phyloP scores from a whole-genome alignment of 2,888 invertebrate species.

The Darwinula stevensoni region DNA sequence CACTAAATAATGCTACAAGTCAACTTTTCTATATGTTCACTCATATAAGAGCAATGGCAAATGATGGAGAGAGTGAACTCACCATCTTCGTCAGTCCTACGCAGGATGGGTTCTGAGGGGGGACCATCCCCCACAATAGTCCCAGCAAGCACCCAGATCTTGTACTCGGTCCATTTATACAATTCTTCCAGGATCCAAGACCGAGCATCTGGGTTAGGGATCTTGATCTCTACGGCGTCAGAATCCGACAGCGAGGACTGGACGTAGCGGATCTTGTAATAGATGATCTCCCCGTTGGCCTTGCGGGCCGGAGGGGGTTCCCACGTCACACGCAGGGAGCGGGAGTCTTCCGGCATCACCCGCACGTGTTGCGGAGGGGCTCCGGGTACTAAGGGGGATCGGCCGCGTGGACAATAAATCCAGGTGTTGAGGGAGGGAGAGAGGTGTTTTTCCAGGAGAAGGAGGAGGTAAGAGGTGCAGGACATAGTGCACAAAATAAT shows the following conservation, averaged over 20 bases:
- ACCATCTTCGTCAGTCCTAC: constrained; percentile 91
- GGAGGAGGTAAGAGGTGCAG: constrained; percentile 5
- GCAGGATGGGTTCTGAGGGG: constrained; percentile 60
- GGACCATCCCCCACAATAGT: constrained; percentile 90
- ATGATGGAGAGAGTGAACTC: too few relatives aligned
- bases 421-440: constrained; percentile 7
- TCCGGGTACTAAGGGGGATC: constrained; percentile 61
- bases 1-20: too few relatives aligned
- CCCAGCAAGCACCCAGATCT: constrained; percentile 84
- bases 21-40: too few relatives aligned
- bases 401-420: too few relatives aligned
- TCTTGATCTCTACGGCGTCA: constrained; percentile 46
- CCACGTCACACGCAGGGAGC: constrained; percentile 68
- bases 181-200: constrained; percentile 58
- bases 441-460: too few relatives aligned
- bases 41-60: too few relatives aligned
- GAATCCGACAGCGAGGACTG: constrained; percentile 46
- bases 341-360: constrained; percentile 59
- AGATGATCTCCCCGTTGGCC: constrained; percentile 68
- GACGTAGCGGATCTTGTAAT: constrained; percentile 76
- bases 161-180: constrained; percentile 81
- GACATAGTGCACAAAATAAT: too few relatives aligned
- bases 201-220: constrained; percentile 31
- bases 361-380: constrained; percentile 83
- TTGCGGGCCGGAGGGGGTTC: constrained; percentile 65